Conservation (phyloP, 2,113 vertebrate species). For the Parotia lawesii region DNA sequence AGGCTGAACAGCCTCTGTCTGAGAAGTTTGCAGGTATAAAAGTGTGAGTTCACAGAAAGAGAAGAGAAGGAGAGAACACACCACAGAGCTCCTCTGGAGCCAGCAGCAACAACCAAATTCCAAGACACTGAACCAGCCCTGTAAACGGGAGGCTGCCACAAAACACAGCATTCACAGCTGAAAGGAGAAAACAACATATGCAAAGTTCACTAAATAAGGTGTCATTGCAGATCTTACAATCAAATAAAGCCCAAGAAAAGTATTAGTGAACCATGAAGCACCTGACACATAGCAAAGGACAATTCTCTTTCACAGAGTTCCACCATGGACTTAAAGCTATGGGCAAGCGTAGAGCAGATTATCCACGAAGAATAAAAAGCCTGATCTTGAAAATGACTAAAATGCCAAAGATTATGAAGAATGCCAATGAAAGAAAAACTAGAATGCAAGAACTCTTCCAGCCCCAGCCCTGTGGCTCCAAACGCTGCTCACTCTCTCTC, state of each 20-base stretch:
- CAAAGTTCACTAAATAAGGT: background rate
- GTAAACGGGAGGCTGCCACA: background rate
- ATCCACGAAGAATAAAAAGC: background rate
- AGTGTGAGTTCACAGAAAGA: rapidly evolving
- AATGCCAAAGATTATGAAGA: background rate
- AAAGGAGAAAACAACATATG: background rate
- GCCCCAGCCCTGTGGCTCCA: background rate
- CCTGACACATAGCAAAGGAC: rapidly evolving
- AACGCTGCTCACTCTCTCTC: background rate
- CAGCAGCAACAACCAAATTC: background rate
- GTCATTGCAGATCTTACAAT: background rate
- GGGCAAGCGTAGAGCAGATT: background rate
- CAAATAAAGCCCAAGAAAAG: background rate
- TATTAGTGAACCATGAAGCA: background rate
- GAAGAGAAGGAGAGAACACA: background rate
- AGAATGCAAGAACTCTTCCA: background rate
- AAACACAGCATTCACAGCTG: background rate
- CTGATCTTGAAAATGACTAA: background rate
- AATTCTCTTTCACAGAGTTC: background rate
- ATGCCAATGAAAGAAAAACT: background rate
- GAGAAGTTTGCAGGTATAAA: background rate
- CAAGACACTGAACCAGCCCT: background rate
- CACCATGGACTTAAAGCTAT: background rate
- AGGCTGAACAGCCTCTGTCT: background rate
- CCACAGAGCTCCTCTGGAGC: background rate